These are phyloP conservation scores for Chloroceryle inda DNA, from an alignment of 2,797 vertebrate genomes.

Conservation along the genomic window DNA sequence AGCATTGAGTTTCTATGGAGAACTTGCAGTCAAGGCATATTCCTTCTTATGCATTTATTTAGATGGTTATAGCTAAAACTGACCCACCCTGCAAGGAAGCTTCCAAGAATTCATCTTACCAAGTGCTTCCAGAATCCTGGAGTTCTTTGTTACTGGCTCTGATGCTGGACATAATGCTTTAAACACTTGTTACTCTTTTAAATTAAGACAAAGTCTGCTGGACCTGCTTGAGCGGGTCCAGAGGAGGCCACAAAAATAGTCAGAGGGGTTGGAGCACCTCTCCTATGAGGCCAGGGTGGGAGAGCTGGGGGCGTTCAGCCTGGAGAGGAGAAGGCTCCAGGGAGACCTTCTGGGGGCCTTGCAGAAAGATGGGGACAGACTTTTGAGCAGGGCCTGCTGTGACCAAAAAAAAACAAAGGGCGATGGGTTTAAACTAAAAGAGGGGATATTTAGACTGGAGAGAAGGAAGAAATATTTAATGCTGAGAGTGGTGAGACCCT, in stretches of 20 bases:
- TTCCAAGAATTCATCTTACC: neutral
- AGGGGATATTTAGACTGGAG: neutral
- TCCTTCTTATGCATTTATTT: fast-evolving
- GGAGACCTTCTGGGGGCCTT: neutral
- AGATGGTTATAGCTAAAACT: neutral
- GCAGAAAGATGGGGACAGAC: neutral
- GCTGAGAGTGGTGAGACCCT: neutral
- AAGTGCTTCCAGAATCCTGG: neutral
- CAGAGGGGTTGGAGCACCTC: neutral
- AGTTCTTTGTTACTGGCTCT: neutral
- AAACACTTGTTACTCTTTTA: neutral
- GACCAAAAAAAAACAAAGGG: neutral
- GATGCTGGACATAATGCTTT: neutral
- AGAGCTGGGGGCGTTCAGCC: neutral
- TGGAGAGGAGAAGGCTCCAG: neutral
- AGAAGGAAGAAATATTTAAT: too few species aligned
- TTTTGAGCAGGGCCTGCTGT: neutral
- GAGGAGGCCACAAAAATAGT: neutral
- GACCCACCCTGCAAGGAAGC: neutral
- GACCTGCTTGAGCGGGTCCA: neutral
- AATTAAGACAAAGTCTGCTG: neutral
- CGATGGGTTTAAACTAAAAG: neutral
- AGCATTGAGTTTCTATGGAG: neutral
- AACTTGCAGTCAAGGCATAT: neutral
- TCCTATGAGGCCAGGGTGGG: neutral